A percentile compares a stretch with the other conserved stretches of the same genome.
These are phyloP conservation scores for Drosophila nannoptera DNA, from an alignment of 1,140 invertebrate species.

Conservation along the genomic window DNA sequence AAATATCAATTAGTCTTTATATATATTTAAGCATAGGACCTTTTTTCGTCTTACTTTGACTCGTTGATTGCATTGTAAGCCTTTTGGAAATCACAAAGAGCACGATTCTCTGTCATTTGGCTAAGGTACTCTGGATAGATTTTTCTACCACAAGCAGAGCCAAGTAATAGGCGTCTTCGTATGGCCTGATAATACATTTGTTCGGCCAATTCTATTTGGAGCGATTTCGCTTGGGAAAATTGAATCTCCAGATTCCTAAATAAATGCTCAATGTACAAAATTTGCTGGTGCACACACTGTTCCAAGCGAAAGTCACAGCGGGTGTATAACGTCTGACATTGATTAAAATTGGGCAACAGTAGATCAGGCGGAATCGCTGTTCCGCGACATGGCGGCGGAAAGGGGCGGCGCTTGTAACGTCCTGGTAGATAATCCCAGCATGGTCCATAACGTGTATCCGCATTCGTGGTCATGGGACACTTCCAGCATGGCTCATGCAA, in stretches of 20 bases:
- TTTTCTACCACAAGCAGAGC: slow-evolving; percentile 40
- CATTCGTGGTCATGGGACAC: slow-evolving; percentile 18
- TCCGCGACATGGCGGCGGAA: slow-evolving; percentile 53
- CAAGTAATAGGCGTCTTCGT: slow-evolving; percentile 44
- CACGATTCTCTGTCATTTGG: slow-evolving; percentile 49
- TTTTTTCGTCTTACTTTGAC: slow-evolving; percentile 45
- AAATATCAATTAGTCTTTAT: background rate
- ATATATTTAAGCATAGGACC: background rate
- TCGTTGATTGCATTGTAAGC: slow-evolving; percentile 42
- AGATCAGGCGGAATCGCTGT: slow-evolving; percentile 21
- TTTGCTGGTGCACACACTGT: slow-evolving; percentile 59
- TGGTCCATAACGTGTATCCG: slow-evolving; percentile 36
- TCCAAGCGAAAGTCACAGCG: slow-evolving; percentile 50
- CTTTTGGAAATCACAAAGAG: slow-evolving; percentile 56
- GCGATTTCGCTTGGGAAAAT: slow-evolving; percentile 20
- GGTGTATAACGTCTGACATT: slow-evolving; percentile 50
- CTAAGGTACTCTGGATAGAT: slow-evolving; percentile 62
- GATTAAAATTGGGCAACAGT: slow-evolving; percentile 42
- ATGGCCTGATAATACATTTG: slow-evolving; percentile 60
- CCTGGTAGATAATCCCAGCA: slow-evolving; percentile 65
- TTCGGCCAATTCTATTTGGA: slow-evolving; percentile 47
- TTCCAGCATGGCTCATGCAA: slow-evolving; percentile 48
- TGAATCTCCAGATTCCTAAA: slow-evolving; percentile 15
- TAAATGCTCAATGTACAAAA: slow-evolving; percentile 36
- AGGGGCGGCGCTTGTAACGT: slow-evolving; percentile 45